Conservation (phyloP, 2,888 invertebrate species). For the Nymphalis urticae region DNA sequence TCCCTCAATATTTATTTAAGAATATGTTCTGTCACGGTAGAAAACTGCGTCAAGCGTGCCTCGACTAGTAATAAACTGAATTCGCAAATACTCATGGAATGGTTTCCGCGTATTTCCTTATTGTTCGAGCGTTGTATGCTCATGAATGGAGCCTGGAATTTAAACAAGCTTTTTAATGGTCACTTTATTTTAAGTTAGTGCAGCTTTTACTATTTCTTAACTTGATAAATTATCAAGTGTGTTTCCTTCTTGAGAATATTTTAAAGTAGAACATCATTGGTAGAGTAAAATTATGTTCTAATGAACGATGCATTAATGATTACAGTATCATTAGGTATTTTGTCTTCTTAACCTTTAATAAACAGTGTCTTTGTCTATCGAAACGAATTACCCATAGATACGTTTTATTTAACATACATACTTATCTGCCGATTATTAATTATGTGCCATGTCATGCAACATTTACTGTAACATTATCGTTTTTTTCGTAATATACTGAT, state of each 20-base stretch:
- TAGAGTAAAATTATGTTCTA: background rate
- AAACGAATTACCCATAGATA: slow-evolving; percentile 4
- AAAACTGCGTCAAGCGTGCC: slow-evolving; percentile 69
- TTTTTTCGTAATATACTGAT: slow-evolving; percentile 12
- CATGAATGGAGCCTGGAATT: slow-evolving; percentile 73
- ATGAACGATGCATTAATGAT: no score
- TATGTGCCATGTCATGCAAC: slow-evolving; percentile 8
- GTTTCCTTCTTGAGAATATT: slow-evolving; percentile 2
- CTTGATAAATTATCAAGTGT: slow-evolving; percentile 4
- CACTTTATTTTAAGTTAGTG: slow-evolving; percentile 33
- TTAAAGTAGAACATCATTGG: background rate
- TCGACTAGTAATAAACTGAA: slow-evolving; percentile 64
- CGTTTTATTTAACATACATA: slow-evolving; percentile 9
- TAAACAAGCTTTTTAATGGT: slow-evolving; percentile 55
- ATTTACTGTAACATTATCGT: slow-evolving; percentile 11
- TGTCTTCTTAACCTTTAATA: background rate
- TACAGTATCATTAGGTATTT: background rate
- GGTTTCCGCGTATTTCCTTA: slow-evolving; percentile 78
- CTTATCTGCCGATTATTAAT: slow-evolving; percentile 10
- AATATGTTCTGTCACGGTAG: slow-evolving; percentile 56
- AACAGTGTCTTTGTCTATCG: background rate
- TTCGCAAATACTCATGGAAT: slow-evolving; percentile 72
- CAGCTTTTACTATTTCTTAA: slow-evolving; percentile 30
- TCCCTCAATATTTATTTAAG: slow-evolving; percentile 48
- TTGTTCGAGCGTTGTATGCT: slow-evolving; percentile 64